Percentiles rank a stretch among this genome's conserved stretches.
phyloP scores from a whole-genome alignment of 2,113 vertebrate genomes.

The Xenotilapia longispinis region DNA sequence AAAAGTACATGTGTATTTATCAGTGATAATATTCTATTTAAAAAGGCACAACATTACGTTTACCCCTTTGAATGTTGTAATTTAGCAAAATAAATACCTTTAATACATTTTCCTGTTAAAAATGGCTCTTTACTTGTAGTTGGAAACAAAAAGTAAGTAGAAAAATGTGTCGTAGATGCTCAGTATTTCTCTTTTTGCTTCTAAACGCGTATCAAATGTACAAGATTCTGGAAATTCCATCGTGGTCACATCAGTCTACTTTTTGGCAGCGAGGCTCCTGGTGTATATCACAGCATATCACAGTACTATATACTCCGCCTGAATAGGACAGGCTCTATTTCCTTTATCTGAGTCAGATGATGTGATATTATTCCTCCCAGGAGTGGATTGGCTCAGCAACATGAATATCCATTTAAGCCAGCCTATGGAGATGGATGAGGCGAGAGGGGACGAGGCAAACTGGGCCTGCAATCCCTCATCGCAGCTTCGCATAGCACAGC shows the following conservation, averaged over 20 bases:
- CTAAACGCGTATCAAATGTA: neutral
- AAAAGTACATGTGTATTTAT: neutral
- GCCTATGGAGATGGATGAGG: slow-evolving; percentile 72
- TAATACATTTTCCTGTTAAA: neutral
- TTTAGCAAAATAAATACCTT: neutral
- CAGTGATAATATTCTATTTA: neutral
- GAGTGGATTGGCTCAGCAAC: slow-evolving; percentile 64
- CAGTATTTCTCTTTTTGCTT: neutral
- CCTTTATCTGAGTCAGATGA: slow-evolving; percentile 66
- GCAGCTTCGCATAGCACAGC: neutral
- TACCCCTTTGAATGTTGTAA: neutral
- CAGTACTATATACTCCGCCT: slow-evolving; percentile 11
- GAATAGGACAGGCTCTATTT: slow-evolving; percentile 59
- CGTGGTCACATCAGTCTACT: neutral
- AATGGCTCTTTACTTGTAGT: neutral
- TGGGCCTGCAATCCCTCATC: slow-evolving; percentile 45
- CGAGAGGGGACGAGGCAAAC: slow-evolving; percentile 45
- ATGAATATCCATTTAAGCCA: slow-evolving; percentile 69
- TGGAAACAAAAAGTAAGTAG: neutral
- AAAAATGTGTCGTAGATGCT: neutral
- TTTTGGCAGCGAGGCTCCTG: neutral
- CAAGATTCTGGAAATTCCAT: neutral
- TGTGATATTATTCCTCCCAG: slow-evolving; percentile 63
- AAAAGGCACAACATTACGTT: neutral
- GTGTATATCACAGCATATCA: slow-evolving; percentile 26